Evolutionary conservation across 2,888 invertebrate genomes (phyloP), one percentile per base, ranked within the genome.

Genomic region (Drosophila barbarae): DNA sequence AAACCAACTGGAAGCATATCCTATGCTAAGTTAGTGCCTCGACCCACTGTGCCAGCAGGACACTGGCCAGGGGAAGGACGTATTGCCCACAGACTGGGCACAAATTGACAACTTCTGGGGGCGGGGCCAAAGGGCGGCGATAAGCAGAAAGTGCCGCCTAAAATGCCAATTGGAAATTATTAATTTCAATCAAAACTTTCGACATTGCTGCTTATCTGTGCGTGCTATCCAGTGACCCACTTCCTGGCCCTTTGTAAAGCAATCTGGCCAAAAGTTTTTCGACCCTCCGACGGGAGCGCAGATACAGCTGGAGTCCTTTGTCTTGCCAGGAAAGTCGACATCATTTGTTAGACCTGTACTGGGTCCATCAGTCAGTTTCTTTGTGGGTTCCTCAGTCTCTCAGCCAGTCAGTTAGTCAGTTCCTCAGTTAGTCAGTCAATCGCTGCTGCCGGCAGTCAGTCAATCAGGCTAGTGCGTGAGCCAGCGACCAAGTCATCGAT

Each of bases 161-260:
- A 58, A 74, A 61, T 65, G 63, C 67, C 76, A 80, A 80, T 80
- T 80, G 82, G 69, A 80, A 81, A 80, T 79, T 80, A 80, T 80
- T 78, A 80, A 81, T 80, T 80, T 80, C 82, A 80, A 80, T 81
- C 79, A 80, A 80, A 80, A 79, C 73, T 79, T 79, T 81, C 55
- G 58, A 77, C 77, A 68, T 74, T 57, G 69, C 70, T 74, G 77
- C 79, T 77, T 77, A 77, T 79, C 76, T 79, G 69, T 79, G 79
- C 76, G 79, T 73, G 55, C 72, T 44, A 55, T 66, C 66, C 54
- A 55, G 12, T 49, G 41, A 35, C 34, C 55, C 50, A 35, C 56
- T 49, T n/a, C 49, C 26, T 49, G 15, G 15, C 49, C 64, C 65
- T 65, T 68, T 63, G 61, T 63, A 60, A 66, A 39, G 72, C 74